A percentile compares a stretch with the other conserved stretches of the same genome.
These are phyloP conservation scores for Adineta ricciae DNA, from an alignment of 2,888 invertebrate genomes.

Conservation along the genomic window DNA sequence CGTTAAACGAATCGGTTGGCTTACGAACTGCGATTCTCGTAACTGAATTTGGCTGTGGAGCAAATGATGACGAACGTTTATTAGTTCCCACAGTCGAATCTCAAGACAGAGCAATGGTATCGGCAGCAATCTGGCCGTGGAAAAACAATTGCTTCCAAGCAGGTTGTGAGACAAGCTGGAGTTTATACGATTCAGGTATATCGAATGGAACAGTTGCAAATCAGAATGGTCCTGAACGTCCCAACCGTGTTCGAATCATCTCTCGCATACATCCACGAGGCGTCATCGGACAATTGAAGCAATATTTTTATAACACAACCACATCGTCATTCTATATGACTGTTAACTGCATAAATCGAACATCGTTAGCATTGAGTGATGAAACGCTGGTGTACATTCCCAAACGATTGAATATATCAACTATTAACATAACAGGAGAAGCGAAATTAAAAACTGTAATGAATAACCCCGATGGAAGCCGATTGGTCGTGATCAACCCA, in stretches of 20 bases:
- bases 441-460: not conserved
- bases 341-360: not conserved
- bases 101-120: constrained; percentile 5
- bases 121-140: not conserved
- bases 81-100: not conserved
- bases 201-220: not conserved
- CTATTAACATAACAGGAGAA: not conserved
- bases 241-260: not conserved
- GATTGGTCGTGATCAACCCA: not conserved
- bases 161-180: constrained; percentile 16
- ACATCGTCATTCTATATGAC: not conserved
- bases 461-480: not conserved
- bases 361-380: not conserved
- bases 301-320: constrained; percentile 5
- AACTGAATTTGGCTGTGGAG: constrained; percentile 3
- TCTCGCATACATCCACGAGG: constrained; percentile 16
- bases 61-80: not conserved
- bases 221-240: constrained; percentile 6
- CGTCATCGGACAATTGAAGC: not conserved
- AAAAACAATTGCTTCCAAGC: constrained; percentile 7
- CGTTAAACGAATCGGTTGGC: not conserved
- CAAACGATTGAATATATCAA: not conserved
- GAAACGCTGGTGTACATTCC: not conserved
- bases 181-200: constrained; percentile 2
- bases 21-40: not conserved